Evolutionary conservation across 1,140 invertebrate genomes (phyloP).

Genomic region (Aphelenchoides avenae): DNA sequence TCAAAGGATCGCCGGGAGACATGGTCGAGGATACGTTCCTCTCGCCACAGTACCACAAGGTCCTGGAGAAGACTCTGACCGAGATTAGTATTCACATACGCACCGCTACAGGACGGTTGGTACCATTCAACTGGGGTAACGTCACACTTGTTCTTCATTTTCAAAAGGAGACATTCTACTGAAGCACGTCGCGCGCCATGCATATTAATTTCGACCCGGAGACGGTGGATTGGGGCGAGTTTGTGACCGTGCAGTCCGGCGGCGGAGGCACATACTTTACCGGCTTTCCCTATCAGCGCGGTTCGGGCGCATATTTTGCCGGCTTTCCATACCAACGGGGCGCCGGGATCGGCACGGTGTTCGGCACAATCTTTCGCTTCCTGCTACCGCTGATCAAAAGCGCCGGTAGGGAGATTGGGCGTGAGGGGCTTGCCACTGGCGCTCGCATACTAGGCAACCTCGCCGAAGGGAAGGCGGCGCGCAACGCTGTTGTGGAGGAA

Average conservation of each 20-base stretch:
- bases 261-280: background rate
- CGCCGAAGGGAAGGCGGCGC: too few relatives aligned
- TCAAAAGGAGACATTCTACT: background rate
- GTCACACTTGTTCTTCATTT: background rate
- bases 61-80: conserved; percentile 5
- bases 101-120: conserved; percentile 1
- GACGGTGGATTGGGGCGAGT: background rate
- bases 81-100: conserved; percentile 12
- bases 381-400: background rate
- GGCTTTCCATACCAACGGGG: too few relatives aligned
- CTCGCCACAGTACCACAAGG: background rate
- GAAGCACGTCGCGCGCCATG: background rate
- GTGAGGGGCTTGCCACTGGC: background rate
- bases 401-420: background rate
- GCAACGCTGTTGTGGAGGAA: too few relatives aligned
- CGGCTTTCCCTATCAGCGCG: background rate
- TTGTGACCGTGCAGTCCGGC: background rate
- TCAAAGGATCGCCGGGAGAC: conserved; percentile 11
- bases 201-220: conserved; percentile 4
- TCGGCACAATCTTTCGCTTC: background rate
- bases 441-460: background rate
- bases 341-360: background rate
- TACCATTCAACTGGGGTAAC: background rate
- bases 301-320: too few relatives aligned
- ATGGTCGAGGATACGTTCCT: conserved; percentile 12